These are phyloP conservation scores for Bugulina stolonifera DNA, from an alignment of 2,888 invertebrate genomes.

Conservation along the genomic window DNA sequence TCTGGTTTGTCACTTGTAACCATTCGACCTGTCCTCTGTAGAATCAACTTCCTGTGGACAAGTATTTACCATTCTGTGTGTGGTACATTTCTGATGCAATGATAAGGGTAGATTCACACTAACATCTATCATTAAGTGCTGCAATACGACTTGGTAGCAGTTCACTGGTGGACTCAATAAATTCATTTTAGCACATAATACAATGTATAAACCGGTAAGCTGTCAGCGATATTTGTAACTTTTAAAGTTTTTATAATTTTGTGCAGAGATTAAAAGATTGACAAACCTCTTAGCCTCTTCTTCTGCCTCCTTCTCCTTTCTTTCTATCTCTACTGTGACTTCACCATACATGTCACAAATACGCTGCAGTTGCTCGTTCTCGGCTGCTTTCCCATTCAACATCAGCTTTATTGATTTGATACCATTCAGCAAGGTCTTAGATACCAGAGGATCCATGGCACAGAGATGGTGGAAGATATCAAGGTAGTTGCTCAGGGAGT, in stretches of 20 bases:
- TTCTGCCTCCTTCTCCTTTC: conserved; percentile 7
- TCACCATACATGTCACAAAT: background rate
- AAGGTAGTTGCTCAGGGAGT: background rate
- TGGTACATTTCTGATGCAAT: too few species aligned
- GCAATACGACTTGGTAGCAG: too few species aligned
- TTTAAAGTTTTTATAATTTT: too few species aligned
- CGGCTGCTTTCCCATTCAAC: background rate
- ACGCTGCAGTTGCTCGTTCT: background rate
- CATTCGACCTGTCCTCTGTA: background rate
- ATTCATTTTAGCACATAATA: too few species aligned
- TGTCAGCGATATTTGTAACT: too few species aligned
- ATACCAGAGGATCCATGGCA: conserved; percentile 10
- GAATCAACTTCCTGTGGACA: too few species aligned
- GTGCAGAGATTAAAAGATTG: too few species aligned
- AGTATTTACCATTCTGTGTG: too few species aligned
- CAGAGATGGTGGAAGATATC: conserved; percentile 6
- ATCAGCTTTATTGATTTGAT: background rate
- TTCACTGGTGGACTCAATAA: too few species aligned
- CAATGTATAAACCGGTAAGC: too few species aligned
- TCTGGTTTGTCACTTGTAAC: background rate
- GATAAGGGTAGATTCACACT: too few species aligned
- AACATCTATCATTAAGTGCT: too few species aligned
- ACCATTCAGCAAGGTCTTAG: background rate
- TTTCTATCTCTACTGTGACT: conserved; percentile 8
- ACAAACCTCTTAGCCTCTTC: background rate